Evolutionary conservation across 23 tunicate species (phyloP).

Genomic region (Halocynthia aurantium): DNA sequence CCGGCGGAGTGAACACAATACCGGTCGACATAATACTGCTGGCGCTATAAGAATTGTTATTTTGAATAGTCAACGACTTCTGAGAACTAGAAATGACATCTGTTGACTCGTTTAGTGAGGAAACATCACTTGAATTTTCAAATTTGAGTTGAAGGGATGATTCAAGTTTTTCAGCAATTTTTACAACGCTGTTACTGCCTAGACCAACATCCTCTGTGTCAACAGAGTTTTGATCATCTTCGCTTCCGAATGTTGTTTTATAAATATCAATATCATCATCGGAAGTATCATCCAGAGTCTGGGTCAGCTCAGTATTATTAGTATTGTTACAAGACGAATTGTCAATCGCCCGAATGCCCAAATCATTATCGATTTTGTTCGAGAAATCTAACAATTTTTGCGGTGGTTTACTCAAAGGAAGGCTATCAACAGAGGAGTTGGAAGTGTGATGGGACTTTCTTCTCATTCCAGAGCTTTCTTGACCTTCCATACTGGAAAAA

Average conservation of each 20-base stretch:
- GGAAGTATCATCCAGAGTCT: not conserved
- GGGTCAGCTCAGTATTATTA: not conserved
- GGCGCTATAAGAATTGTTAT: not conserved
- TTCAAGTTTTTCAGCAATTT: constrained; percentile 10
- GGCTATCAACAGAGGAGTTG: constrained; percentile 9
- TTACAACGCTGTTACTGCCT: not conserved
- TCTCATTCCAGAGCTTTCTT: not conserved
- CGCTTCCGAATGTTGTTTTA: too few species aligned
- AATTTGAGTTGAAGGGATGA: not conserved
- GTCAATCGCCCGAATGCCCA: too few species aligned
- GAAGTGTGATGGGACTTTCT: constrained; percentile 1
- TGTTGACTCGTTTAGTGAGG: not conserved
- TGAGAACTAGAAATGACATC: not conserved
- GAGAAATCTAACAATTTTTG: not conserved
- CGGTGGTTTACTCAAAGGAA: not conserved
- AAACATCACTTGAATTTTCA: not conserved
- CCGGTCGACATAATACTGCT: not conserved
- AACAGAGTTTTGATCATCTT: too few species aligned
- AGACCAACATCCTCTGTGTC: too few species aligned
- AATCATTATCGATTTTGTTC: not conserved
- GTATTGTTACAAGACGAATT: not conserved
- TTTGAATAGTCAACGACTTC: not conserved
- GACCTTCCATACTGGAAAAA: not conserved
- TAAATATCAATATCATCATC: not conserved
- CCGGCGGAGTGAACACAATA: not conserved